These are phyloP conservation scores for Taphrorychus bicolor DNA, from an alignment of 2,888 invertebrate genomes.

Conservation along the genomic window DNA sequence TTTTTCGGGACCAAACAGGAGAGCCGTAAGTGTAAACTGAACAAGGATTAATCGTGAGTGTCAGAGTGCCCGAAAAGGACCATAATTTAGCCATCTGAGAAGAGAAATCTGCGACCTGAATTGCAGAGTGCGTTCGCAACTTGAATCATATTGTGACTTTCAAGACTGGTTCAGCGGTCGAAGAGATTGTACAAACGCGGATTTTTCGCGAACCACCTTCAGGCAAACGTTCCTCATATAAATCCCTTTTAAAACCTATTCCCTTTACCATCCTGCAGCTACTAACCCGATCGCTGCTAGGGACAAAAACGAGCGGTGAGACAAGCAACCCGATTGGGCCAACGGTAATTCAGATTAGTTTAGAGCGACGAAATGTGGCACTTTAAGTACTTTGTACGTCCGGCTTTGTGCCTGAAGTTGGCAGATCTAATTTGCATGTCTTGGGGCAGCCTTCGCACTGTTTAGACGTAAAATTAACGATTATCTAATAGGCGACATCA, in stretches of 20 bases:
- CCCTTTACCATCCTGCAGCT: not conserved
- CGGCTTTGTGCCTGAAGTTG: not conserved
- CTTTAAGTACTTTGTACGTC: too few relatives aligned
- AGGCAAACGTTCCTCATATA: slow-evolving; percentile 21
- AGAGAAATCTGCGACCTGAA: slow-evolving; percentile 47
- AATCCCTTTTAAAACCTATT: slow-evolving; percentile 5
- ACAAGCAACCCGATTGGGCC: slow-evolving; percentile 7
- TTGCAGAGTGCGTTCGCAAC: slow-evolving; percentile 38
- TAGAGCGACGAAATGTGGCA: not conserved
- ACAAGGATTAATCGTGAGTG: slow-evolving; percentile 22
- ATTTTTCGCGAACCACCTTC: slow-evolving; percentile 3
- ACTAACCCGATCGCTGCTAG: not conserved
- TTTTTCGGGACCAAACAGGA: not conserved
- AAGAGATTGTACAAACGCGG: slow-evolving; percentile 15
- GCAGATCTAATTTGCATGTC: not conserved
- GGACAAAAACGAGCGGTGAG: slow-evolving; percentile 6
- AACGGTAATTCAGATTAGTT: too few relatives aligned
- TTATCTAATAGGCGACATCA: slow-evolving; percentile 37
- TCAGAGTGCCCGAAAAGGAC: slow-evolving; percentile 13
- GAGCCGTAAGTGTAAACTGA: slow-evolving; percentile 17
- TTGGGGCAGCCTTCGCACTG: not conserved
- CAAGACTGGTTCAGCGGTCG: slow-evolving; percentile 28
- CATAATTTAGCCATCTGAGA: slow-evolving; percentile 19
- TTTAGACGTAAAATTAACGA: slow-evolving; percentile 27
- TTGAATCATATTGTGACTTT: slow-evolving; percentile 36